A percentile compares a stretch with the other conserved stretches of the same genome.
Conservation (phyloP, 2,797 vertebrate species). For the Darevskia nairensis region DNA sequence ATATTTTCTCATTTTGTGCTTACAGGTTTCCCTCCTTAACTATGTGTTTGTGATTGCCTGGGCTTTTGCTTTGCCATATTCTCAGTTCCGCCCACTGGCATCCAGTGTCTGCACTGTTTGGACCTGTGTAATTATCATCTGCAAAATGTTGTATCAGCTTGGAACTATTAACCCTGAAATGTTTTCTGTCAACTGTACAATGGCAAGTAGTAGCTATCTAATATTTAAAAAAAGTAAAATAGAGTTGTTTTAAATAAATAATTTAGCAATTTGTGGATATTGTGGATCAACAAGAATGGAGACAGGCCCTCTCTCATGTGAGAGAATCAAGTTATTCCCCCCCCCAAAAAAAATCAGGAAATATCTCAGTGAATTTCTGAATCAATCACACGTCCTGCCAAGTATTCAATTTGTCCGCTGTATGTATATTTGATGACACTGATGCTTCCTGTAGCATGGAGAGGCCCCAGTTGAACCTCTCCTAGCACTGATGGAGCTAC, state of each 20-base stretch:
- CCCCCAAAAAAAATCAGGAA: not conserved
- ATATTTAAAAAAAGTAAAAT: not conserved
- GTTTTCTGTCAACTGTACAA: slow-evolving; percentile 85
- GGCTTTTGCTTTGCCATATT: slow-evolving; percentile 95
- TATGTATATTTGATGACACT: too few relatives aligned
- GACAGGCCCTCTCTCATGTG: not conserved
- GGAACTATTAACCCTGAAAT: slow-evolving; percentile 82
- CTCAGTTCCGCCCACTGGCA: slow-evolving; percentile 90
- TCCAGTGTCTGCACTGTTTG: slow-evolving; percentile 95
- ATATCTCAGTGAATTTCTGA: not conserved
- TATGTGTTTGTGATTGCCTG: slow-evolving; percentile 94
- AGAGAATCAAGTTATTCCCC: not conserved
- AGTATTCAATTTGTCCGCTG: too few relatives aligned
- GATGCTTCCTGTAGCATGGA: too few relatives aligned
- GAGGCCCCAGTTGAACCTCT: too few relatives aligned
- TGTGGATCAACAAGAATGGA: too few relatives aligned
- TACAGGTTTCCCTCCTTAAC: slow-evolving; percentile 95
- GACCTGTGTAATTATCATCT: slow-evolving; percentile 96
- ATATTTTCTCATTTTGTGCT: slow-evolving; percentile 66
- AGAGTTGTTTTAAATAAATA: slow-evolving; percentile 44
- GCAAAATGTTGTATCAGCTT: slow-evolving; percentile 99
- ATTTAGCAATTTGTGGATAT: slow-evolving; percentile 41
- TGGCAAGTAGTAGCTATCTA: slow-evolving; percentile 81
- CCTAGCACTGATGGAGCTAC: too few relatives aligned
- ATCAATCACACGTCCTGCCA: not conserved